Conservation (phyloP, 2,888 invertebrate genomes). For the Geotrupes spiniger region DNA sequence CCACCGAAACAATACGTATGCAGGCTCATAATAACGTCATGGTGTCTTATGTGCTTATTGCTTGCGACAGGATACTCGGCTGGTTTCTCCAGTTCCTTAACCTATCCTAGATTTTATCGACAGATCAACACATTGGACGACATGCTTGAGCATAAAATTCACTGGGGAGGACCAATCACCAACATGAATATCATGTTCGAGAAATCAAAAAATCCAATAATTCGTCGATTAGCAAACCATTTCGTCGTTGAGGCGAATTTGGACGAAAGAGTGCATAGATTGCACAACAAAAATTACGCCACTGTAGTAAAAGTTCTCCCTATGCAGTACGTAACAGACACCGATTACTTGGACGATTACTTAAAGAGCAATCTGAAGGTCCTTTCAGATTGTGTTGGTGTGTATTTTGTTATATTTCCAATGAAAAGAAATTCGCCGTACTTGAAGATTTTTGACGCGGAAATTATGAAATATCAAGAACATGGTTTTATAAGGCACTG, state of each 20-base stretch:
- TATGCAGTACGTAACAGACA: conserved; percentile 20
- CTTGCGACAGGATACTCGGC: conserved; percentile 28
- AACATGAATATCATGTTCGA: conserved; percentile 24
- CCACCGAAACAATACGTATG: not conserved
- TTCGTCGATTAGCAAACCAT: conserved; percentile 17
- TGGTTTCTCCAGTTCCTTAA: conserved; percentile 27
- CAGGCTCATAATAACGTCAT: conserved; percentile 19
- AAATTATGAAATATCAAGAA: conserved; percentile 20
- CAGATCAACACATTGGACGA: conserved; percentile 27
- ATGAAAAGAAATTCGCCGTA: conserved; percentile 29
- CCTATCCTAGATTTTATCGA: conserved; percentile 27
- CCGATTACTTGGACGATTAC: conserved; percentile 24
- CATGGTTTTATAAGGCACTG: conserved; percentile 28
- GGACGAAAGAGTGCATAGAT: conserved; percentile 6
- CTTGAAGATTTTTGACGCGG: conserved; percentile 24
- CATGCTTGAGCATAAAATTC: conserved; percentile 25
- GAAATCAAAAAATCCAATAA: conserved; percentile 17
- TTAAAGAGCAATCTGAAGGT: conserved; percentile 21
- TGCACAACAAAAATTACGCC: conserved; percentile 16
- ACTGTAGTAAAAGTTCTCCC: conserved; percentile 20
- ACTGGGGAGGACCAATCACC: conserved; percentile 23
- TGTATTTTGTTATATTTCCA: conserved; percentile 22
- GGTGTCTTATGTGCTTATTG: conserved; percentile 23
- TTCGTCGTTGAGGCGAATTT: conserved; percentile 12
- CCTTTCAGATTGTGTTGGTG: conserved; percentile 24